A percentile compares a stretch with the other conserved stretches of the same genome.
Conservation (phyloP, 2,113 vertebrate species). For the Archocentrus centrarchus region DNA sequence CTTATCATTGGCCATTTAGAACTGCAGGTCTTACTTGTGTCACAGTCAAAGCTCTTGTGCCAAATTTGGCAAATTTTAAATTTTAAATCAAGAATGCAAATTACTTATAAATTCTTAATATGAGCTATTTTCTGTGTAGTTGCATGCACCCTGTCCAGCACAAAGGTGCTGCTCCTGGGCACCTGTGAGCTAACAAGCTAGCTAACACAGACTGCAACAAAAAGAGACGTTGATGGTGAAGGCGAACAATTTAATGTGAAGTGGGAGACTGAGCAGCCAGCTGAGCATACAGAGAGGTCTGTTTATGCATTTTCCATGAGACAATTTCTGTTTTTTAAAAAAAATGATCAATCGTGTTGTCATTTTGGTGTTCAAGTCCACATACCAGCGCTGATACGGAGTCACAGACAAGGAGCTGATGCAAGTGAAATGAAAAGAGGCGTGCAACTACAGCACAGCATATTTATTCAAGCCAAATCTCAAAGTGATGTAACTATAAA, state of each 20-base stretch:
- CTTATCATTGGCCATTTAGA: not conserved
- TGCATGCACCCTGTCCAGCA: not conserved
- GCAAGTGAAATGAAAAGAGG: not conserved
- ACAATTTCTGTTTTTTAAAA: not conserved
- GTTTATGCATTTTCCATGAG: not conserved
- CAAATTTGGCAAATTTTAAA: not conserved
- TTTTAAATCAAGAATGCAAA: not conserved
- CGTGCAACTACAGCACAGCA: not conserved
- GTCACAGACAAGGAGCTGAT: not conserved
- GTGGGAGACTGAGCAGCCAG: not conserved
- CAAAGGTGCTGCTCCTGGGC: not conserved
- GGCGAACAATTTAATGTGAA: not conserved
- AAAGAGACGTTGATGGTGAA: not conserved
- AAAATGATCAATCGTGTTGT: not conserved
- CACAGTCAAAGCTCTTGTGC: not conserved
- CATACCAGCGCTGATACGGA: not conserved
- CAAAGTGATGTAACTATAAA: constrained; percentile 11
- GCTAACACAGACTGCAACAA: not conserved
- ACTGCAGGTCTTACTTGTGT: not conserved
- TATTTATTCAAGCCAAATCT: constrained; percentile 12
- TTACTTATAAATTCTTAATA: not conserved
- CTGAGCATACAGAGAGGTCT: not conserved
- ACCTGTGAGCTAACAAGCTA: not conserved
- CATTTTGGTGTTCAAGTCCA: not conserved
- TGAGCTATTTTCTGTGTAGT: not conserved